Base-by-base conservation (phyloP, 1,140 invertebrate genomes). In the Druon quercuslanigerum region DNA sequence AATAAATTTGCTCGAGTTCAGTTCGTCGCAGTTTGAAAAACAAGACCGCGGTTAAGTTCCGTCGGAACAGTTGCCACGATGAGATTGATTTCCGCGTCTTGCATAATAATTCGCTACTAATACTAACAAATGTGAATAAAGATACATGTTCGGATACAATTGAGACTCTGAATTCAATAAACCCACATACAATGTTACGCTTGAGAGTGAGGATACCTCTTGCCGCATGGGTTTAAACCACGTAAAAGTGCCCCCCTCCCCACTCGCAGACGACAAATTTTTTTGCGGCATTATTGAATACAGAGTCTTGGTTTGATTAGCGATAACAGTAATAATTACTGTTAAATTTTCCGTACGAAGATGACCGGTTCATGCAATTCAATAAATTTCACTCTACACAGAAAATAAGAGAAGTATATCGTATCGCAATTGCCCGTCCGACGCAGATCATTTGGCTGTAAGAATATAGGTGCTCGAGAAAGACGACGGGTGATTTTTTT, bases 1-100 rank as follows among this genome's bases (percentile, higher is more conserved):
- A 80, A 77, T 77, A 70, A 25, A 79, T 74, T 33, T 56, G 19
- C 33, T 71, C 50, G 78, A 52, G 78, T 50, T 80, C 74, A 50
- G 74, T 77, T 76, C 76, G 33, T 79, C 46, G 56, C 74, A 56
- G 74, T 54, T 19, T 73, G 17, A 46, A 25, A 66, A 79, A 17
- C 51, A 16, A 50, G 70, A 66, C 50, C 66, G 72, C 72, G 75
- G 25, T 66, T 66, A 66, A 66, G 1, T 66, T 66, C 13, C 7
- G 1, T 40, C 40, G 40, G 7, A 46, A 46, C 40, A 8, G 8
- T 66, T 33, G 60, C 2, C 14, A 40, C 25, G 52, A 54, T 54
- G 52, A 17, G 17, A 54, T 54, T 54, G 17, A 66, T 16, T 66
- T 66, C 25, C 16, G 60, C 33, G 25, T 54, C n/a, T 54, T 54